These are phyloP conservation scores for Callitettix versicolor DNA, from an alignment of 1,140 invertebrate species.

Conservation along the genomic window DNA sequence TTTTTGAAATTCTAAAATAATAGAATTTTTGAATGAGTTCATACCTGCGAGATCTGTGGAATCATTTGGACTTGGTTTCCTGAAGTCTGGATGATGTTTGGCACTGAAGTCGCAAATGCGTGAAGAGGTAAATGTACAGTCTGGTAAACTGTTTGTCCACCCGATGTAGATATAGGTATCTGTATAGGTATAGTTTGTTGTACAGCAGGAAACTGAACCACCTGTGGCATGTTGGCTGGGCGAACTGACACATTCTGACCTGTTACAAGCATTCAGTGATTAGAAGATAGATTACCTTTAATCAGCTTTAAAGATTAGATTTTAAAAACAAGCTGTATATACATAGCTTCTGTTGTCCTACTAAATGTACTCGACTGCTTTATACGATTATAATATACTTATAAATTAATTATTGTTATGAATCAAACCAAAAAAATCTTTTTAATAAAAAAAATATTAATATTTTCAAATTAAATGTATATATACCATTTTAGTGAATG, in stretches of 20 bases:
- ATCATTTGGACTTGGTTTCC: slow-evolving; percentile 55
- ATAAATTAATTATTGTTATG: background rate
- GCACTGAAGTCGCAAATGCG: slow-evolving; percentile 47
- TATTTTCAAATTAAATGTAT: no score
- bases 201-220: slow-evolving; percentile 64
- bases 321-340: no score
- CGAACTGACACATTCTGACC: slow-evolving; percentile 69
- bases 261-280: slow-evolving; percentile 21
- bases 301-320: no score
- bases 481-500: no score
- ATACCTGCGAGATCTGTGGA: slow-evolving; percentile 52
- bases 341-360: background rate
- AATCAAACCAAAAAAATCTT: no score
- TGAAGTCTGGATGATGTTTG: slow-evolving; percentile 34
- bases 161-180: slow-evolving; percentile 77
- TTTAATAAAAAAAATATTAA: no score
- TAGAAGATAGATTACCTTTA: slow-evolving; percentile 10
- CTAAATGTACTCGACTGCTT: background rate
- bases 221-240: slow-evolving; percentile 42
- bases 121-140: slow-evolving; percentile 86
- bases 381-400: no score
- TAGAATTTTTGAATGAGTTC: no score
- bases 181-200: slow-evolving; percentile 81
- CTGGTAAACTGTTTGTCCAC: slow-evolving; percentile 87
- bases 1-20: no score